Conservation (phyloP, 1,140 invertebrate species). For the Apis florea region DNA sequence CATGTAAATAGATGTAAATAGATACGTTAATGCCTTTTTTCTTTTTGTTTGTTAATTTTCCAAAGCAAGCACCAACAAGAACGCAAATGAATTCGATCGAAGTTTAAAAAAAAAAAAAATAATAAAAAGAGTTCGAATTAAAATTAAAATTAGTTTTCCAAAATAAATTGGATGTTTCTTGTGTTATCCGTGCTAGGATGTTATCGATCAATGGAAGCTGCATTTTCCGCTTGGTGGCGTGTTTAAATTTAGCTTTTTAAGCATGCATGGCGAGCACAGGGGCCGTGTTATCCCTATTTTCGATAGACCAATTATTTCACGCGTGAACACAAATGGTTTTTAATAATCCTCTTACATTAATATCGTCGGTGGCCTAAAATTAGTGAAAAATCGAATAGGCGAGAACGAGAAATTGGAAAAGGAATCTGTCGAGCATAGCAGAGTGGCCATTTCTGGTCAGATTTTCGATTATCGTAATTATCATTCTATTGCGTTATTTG, state of each 20-base stretch:
- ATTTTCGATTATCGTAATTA: no score
- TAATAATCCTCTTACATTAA: background rate
- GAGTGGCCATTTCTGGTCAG: no score
- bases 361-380: no score
- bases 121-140: no score
- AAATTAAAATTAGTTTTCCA: background rate
- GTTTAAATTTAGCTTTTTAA: conserved; percentile 19
- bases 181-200: background rate
- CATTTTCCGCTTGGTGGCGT: background rate
- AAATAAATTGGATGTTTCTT: background rate
- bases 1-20: no score
- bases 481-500: no score
- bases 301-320: background rate
- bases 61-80: no score
- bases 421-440: no score
- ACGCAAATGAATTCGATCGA: no score
- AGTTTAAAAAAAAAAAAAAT: background rate
- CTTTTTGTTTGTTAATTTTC: background rate
- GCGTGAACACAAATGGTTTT: background rate
- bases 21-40: background rate
- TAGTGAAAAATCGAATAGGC: no score
- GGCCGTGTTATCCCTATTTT: background rate
- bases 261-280: background rate
- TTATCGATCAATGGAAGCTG: conserved; percentile 13
- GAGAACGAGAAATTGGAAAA: no score